Conservation (phyloP, 2,113 vertebrate genomes). For the Cairina moschata region DNA sequence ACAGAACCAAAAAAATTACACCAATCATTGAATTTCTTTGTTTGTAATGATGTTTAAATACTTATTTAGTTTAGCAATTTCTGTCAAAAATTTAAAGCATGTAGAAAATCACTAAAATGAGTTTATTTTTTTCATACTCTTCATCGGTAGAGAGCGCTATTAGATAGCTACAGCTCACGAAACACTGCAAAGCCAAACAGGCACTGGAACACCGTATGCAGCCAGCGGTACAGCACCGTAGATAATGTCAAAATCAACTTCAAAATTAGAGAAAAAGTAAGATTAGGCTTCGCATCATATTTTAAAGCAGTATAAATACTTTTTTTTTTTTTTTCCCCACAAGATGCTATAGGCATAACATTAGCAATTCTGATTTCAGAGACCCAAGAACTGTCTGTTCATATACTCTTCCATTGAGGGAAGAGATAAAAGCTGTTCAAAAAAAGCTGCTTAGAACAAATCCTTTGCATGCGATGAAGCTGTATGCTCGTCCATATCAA, state of each 20-base stretch:
- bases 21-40: not conserved
- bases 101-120: not conserved
- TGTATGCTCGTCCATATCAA: not conserved
- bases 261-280: not conserved
- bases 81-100: not conserved
- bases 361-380: not conserved
- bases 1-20: not conserved
- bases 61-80: not conserved
- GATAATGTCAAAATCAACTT: not conserved
- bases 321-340: not conserved
- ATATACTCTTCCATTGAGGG: not conserved
- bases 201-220: not conserved
- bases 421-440: not conserved
- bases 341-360: not conserved
- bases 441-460: not conserved
- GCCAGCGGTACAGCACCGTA: not conserved
- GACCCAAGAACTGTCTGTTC: not conserved
- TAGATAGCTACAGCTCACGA: slow-evolving; percentile 20
- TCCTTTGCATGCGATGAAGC: not conserved
- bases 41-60: not conserved
- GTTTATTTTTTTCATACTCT: not conserved
- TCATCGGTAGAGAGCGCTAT: slow-evolving; percentile 73
- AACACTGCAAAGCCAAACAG: not conserved
- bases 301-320: not conserved
- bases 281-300: not conserved